A percentile compares a stretch with the other conserved stretches of the same genome.
These are phyloP conservation scores for Lacerta viridis DNA, from an alignment of 2,797 vertebrate genomes.

Conservation along the genomic window DNA sequence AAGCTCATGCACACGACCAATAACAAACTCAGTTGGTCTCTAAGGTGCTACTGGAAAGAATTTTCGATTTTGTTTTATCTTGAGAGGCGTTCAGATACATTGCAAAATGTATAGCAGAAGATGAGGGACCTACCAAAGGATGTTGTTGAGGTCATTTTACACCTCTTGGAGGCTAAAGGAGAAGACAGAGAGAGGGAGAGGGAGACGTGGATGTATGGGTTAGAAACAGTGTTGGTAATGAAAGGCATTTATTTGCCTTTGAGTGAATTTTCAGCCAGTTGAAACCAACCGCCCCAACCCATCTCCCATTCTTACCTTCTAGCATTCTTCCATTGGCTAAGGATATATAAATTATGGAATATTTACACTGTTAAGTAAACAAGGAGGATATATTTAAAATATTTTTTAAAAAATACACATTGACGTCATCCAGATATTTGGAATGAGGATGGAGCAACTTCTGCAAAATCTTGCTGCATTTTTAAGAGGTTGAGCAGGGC, in stretches of 20 bases:
- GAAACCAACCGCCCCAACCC: background rate
- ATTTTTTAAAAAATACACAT: background rate
- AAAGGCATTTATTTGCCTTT: background rate
- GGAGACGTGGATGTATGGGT: background rate
- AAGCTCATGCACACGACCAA: no score
- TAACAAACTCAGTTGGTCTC: no score
- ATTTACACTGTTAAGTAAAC: background rate
- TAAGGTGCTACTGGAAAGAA: no score
- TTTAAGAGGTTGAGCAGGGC: no score
- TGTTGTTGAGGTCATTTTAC: background rate
- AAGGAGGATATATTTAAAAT: background rate
- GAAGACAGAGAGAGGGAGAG: background rate
- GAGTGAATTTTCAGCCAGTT: background rate
- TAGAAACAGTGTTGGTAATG: background rate
- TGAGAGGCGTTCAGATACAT: no score
- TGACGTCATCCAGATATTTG: background rate
- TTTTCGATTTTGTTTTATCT: no score
- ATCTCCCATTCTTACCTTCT: background rate
- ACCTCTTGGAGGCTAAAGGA: background rate
- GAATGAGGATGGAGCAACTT: background rate
- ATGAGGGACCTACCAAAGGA: background rate
- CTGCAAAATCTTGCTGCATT: background rate
- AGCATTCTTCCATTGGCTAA: background rate
- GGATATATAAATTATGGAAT: background rate
- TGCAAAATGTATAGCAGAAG: no score